Percentiles rank a stretch among this genome's conserved stretches.
Evolutionary conservation across 2,888 invertebrate genomes (phyloP).

Genomic region (Anthophora plumipes): DNA sequence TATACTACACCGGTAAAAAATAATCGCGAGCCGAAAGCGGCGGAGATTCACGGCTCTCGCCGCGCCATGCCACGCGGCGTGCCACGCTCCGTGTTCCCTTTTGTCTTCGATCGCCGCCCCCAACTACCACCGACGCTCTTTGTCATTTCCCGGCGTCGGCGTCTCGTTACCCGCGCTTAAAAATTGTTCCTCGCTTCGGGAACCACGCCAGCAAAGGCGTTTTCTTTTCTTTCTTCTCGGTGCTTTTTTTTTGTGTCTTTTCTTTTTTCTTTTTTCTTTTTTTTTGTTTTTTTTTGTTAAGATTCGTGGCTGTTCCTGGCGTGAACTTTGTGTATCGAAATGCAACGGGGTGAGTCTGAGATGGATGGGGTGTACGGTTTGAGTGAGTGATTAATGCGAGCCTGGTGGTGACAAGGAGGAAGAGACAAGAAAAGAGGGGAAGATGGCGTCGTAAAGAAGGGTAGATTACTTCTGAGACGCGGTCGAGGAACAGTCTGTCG

Average conservation of each 20-base stretch:
- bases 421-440: not conserved
- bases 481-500: not conserved
- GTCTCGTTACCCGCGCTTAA: slow-evolving; percentile 30
- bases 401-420: slow-evolving; percentile 7
- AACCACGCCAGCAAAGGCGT: not conserved
- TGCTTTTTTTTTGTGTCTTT: not conserved
- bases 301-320: not conserved
- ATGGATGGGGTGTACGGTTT: not conserved
- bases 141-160: slow-evolving; percentile 3
- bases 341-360: not conserved
- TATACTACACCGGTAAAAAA: slow-evolving; percentile 52
- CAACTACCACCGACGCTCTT: slow-evolving; percentile 11
- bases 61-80: not conserved
- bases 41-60: slow-evolving; percentile 43
- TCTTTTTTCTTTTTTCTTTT: too few species aligned
- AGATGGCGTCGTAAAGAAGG: not conserved
- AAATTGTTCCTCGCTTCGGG: slow-evolving; percentile 5
- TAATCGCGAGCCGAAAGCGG: slow-evolving; percentile 58
- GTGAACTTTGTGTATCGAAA: not conserved
- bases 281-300: not conserved
- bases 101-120: slow-evolving; percentile 28
- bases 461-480: not conserved
- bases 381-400: slow-evolving; percentile 23
- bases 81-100: not conserved
- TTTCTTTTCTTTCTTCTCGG: too few species aligned